phyloP scores from a whole-genome alignment of 35 echinoderm and acorn worm genomes.

The Lytechinus variegatus region DNA sequence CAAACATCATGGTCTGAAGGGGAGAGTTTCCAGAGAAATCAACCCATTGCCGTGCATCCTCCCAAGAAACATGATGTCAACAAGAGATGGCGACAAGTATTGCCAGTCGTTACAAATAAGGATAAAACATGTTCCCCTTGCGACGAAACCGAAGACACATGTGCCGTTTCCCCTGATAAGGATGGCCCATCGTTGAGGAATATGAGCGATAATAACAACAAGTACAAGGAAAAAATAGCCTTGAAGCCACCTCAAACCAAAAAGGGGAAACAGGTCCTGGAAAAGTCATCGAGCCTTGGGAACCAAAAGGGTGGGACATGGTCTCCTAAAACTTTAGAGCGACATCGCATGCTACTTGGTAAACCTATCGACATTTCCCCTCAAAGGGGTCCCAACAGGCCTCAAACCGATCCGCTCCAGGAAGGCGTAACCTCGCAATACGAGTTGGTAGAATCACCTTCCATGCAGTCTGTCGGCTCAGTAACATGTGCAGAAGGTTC shows the following conservation, averaged over 20 bases:
- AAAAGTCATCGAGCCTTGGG: slow-evolving; percentile 5
- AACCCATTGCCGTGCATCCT: background rate
- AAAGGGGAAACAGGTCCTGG: background rate
- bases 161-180: background rate
- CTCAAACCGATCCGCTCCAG: background rate
- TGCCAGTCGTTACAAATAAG: background rate
- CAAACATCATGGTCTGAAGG: background rate
- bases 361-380: background rate
- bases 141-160: slow-evolving; percentile 16
- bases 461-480: background rate
- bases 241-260: slow-evolving; percentile 15
- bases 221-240: slow-evolving; percentile 22
- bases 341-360: slow-evolving; percentile 6
- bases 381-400: background rate
- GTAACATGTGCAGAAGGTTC: background rate
- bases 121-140: background rate
- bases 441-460: background rate
- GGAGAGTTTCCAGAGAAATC: background rate
- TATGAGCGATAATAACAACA: background rate
- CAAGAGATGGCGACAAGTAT: slow-evolving; percentile 20
- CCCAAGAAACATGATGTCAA: background rate
- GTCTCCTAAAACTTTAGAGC: slow-evolving; percentile 20
- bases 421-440: background rate
- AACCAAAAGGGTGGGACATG: background rate
- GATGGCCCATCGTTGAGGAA: background rate